Conservation (phyloP, 2,888 invertebrate genomes). For the Criorhina ranunculi region DNA sequence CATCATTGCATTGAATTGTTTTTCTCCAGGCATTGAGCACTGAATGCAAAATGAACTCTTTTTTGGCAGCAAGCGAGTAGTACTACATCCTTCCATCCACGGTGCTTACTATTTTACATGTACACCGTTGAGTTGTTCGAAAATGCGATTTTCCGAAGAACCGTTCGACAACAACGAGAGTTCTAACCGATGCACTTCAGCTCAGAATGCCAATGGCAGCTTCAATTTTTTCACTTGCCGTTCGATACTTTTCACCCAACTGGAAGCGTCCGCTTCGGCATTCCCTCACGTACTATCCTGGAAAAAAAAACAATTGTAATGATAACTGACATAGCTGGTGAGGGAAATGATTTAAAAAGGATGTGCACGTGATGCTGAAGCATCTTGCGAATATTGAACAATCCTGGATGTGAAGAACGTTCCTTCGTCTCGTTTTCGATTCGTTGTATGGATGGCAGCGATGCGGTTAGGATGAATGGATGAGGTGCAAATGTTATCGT, state of each 20-base stretch:
- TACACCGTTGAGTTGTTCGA: slow-evolving; percentile 39
- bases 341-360: slow-evolving; percentile 74
- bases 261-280: slow-evolving; percentile 49
- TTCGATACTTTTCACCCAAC: slow-evolving; percentile 17
- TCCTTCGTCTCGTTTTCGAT: slow-evolving; percentile 17
- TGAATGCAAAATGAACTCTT: slow-evolving; percentile 67
- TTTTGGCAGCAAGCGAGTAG: slow-evolving; percentile 37
- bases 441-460: slow-evolving; percentile 18
- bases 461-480: slow-evolving; percentile 18
- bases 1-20: slow-evolving; percentile 68
- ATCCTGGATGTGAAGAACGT: slow-evolving; percentile 55
- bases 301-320: slow-evolving; percentile 73
- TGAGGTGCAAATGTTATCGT: slow-evolving; percentile 68
- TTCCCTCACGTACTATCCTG: slow-evolving; percentile 67
- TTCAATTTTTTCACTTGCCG: slow-evolving; percentile 14
- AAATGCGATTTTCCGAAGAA: slow-evolving; percentile 60
- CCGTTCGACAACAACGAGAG: slow-evolving; percentile 54
- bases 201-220: slow-evolving; percentile 46
- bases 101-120: slow-evolving; percentile 64
- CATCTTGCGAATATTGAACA: slow-evolving; percentile 76
- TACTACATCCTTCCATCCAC: slow-evolving; percentile 22
- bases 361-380: slow-evolving; percentile 72
- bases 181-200: slow-evolving; percentile 46
- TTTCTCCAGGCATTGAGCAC: slow-evolving; percentile 53
- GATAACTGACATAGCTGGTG: slow-evolving; percentile 75